Base-by-base conservation (phyloP, 2,113 vertebrate species). In the Agapornis roseicollis region DNA sequence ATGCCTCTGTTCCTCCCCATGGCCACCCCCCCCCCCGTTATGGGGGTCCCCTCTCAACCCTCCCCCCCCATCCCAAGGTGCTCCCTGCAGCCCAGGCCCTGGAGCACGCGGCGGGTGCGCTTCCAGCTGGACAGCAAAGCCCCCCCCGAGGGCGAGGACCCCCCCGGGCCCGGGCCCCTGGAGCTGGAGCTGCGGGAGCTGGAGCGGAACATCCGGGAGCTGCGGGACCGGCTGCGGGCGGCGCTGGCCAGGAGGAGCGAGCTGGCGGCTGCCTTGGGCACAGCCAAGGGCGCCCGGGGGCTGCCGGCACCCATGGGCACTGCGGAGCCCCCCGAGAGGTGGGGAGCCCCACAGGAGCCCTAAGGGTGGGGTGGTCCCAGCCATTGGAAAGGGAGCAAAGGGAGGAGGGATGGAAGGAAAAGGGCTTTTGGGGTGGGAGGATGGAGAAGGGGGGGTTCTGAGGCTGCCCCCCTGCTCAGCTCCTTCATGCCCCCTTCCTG, bases 201-300 rank as follows among this genome's bases (percentile, higher is more conserved):
- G 72, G 98, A 99, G 93, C 93, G 88, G 46, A 97, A 95, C 81
- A 99, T 99, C 3, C 95, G 97, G 29, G 94, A 77, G 16, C 98
- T 98, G 77, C 97, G 98, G 8, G 98, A 98, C 1, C 98, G 98
- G 82, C 96, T 99, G 69, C 97, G 96, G 2, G 85, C 68, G 0
- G 98, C 99, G 5, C 95, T 99, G 93, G 82, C 96, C 58, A 96
- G 98, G 94, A 98, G 98, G 33, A 98, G 98, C 0, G 98, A 99
- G 95, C 98, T 99, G 87, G 98, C 98, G 97, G 98, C 98, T 3
- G 96, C 52, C 19, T 92, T 98, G 49, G 97, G 97, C 73, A 97
- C 97, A 1, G 60, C 97, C 46, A 92, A 94, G 80, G 49, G 69
- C 2, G 3, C 58, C 22, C 49, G n/a, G 35, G 52, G n/a, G 0